Base-by-base conservation (phyloP, 2,888 invertebrate species). In the Aleiodes alternator region DNA sequence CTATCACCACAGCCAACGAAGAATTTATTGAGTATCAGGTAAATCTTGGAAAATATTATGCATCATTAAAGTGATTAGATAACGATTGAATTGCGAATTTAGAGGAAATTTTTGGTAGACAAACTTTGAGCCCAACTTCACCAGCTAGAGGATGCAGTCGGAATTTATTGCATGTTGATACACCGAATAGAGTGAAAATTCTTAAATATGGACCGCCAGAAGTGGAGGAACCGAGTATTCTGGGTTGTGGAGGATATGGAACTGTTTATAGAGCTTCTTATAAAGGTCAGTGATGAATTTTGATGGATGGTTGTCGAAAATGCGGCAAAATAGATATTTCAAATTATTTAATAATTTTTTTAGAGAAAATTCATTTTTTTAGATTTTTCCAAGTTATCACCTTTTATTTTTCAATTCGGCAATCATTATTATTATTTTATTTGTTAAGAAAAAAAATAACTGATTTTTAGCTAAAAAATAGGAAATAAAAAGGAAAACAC, bases 231-330 rank as follows among this genome's bases (percentile, higher is more conserved):
- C 76, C 79, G 14, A 80, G 78, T 23, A 76, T 89, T 2, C 83
- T 91, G 23, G 91, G 91, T 34, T 84, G 84, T 43, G 91, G 91
- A 61, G 86, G 87, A 50, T 91, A 90, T 84, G 90, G 90, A 61
- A 90, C 85, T 2, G 90, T 91, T 31, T 86, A 90, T 69, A 84
- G 83, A 80, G 90, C 89, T 48, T 82, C 80, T 53, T 90, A 90
- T 72, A 87, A 89, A 87, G 90, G 90, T 88, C 81, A 69, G 29
- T 68, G 11, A 55, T 9, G 6, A n/a, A 16, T 55, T 16, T 55
- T 7, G 16, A 55, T 4, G 2, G 4, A 43, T 7, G 9, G 0
- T 9, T 0, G 1, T 7, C 2, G 16, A 16, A 48, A 38, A 48
- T 0, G 14, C 3, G 11, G 55, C 7, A 0, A 16, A 14, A 16